These are phyloP conservation scores for Eubasilissa splendida DNA, from an alignment of 2,888 invertebrate genomes.

Conservation along the genomic window DNA sequence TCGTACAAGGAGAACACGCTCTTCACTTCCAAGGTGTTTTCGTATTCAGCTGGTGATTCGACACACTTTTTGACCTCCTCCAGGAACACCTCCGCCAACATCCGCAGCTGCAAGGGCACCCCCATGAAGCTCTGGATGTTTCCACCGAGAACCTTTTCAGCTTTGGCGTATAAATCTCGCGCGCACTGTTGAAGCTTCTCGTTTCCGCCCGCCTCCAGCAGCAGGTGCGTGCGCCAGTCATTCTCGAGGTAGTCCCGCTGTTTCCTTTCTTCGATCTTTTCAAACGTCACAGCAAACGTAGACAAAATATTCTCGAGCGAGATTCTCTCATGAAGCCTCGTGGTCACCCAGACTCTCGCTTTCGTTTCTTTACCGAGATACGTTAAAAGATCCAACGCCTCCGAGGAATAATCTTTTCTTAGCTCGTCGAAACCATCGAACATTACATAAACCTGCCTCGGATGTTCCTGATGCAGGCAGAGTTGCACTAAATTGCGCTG, in stretches of 20 bases:
- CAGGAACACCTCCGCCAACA: not conserved
- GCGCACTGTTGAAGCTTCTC: too few relatives aligned
- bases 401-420: not conserved
- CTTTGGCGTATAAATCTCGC: not conserved
- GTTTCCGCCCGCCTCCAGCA: not conserved
- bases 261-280: not conserved
- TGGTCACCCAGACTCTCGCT: not conserved
- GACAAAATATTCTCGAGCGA: not conserved
- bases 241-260: not conserved
- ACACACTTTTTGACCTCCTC: not conserved
- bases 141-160: not conserved
- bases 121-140: not conserved
- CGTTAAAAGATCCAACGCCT: not conserved
- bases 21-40: not conserved
- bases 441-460: not conserved
- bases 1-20: not conserved
- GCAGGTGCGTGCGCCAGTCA: not conserved
- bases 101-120: not conserved
- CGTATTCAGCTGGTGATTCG: not conserved
- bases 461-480: not conserved
- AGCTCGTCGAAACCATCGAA: constrained; percentile 1
- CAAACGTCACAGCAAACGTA: not conserved
- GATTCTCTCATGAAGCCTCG: not conserved
- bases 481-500: not conserved
- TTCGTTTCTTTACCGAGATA: not conserved